Base-by-base conservation (phyloP, 2,888 invertebrate species). In the Cephalotes varians region DNA sequence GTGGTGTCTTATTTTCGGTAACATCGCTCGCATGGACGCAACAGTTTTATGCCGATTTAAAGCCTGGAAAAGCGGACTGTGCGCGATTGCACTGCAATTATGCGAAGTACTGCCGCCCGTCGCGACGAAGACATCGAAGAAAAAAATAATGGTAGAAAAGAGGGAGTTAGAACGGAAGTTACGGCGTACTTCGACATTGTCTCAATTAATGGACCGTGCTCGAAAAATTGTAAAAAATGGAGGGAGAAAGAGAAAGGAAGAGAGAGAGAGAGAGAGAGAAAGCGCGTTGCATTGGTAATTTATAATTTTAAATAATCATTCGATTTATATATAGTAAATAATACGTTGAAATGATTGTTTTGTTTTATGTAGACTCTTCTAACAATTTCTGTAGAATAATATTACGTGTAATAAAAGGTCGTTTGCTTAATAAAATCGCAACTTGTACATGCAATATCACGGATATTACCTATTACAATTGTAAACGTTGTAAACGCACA, bases 41-140 rank as follows among this genome's bases (percentile, higher is more conserved):
- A 86, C 77, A 54, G 73, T 89, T 86, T 65, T 67, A 71, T 81
- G 62, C 71, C 56, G 83, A 86, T 67, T 86, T 85, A 81, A 83
- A 85, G 86, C 82, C 81, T 56, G 25, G 31, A 77, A 56, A 77
- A 77, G 85, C 83, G 82, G 81, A 82, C 76, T 51, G 49, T 56
- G 69, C 31, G 72, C 88, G 85, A 90, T 90, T 90, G 87, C 90
- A 84, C 77, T 54, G 90, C 85, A 90, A 90, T 90, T 90, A 90
- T 85, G 90, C 83, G 82, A 82, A 89, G 89, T 89, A 88, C 79
- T 82, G 84, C 77, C 51, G n/a, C 18, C 49, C 79, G 82, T 74
- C 81, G 62, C 79, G 82, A 83, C 67, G 79, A 88, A 86, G 82
- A 89, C 65, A 83, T 85, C 85, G 90, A 89, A 88, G 85, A 84